Base-by-base conservation (phyloP, 2,797 vertebrate genomes). In the Pangasius macronema region DNA sequence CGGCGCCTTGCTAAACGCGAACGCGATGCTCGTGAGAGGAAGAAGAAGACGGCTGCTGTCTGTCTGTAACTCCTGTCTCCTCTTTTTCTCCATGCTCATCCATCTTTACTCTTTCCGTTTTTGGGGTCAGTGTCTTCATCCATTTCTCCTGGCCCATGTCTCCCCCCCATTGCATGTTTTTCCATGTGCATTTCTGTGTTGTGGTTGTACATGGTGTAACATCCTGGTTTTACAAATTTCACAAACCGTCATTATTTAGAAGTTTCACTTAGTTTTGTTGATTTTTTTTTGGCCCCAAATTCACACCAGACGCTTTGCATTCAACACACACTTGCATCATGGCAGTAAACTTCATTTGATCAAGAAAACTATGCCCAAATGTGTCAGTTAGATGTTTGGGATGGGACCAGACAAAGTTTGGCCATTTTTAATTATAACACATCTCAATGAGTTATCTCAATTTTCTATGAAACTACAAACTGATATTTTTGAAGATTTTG, bases 1-100 rank as follows among this genome's bases (percentile, higher is more conserved):
- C 96, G 97, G 82, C 97, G 98, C 80, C 96, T 99, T 91, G 97
- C 97, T 79, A 97, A 95, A 93, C 96, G 97, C 68, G 97, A 99
- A 91, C 97, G 96, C 2, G 97, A 98, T 89, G 94, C 96, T 88
- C 99, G 97, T 94, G 97, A 95, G 36, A 95, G 96, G 93, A 97
- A 97, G 97, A 98, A 97, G 97, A 97, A 96, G 95, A 94, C 96
- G 93, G 95, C 96, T 82, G 94, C 96, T 83, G 94, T 97, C 94
- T 97, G 96, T 96, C 91, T 97, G 94, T 98, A 97, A 97, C 95
- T 90, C 82, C 65, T 89, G 86, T 91, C 92, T 91, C 89, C 89
- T 92, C 39, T 88, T 84, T 84, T 57, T 84, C 85, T 88, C 77
- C 67, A 70, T 22, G 5, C 68, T 91, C 39, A 39, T 88, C 84